phyloP scores from a whole-genome alignment of 2,888 invertebrate genomes.

The Physocephala rufipes region DNA sequence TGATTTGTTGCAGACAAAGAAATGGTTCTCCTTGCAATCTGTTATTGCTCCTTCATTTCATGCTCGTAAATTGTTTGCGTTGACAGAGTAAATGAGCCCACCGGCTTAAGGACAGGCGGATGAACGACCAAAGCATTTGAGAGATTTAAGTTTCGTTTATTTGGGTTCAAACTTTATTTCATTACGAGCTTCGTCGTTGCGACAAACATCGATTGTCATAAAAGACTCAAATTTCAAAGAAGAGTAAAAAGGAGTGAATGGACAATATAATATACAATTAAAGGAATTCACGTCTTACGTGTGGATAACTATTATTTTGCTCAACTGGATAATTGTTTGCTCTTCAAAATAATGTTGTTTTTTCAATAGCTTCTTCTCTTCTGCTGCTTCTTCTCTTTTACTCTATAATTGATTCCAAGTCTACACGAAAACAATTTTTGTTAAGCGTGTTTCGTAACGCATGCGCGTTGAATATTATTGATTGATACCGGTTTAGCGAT shows the following conservation, averaged over 20 bases:
- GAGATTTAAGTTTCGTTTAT: conserved; percentile 9
- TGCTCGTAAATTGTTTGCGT: conserved; percentile 8
- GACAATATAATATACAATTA: too few relatives aligned
- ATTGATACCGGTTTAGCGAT: background rate
- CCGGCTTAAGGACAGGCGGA: background rate
- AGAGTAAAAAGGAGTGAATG: too few relatives aligned
- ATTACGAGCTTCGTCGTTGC: background rate
- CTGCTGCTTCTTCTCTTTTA: background rate
- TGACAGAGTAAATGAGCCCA: background rate
- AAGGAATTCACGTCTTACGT: too few relatives aligned
- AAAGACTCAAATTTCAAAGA: background rate
- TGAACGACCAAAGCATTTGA: conserved; percentile 25
- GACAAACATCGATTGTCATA: background rate
- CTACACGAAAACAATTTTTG: background rate
- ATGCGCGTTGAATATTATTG: too few relatives aligned
- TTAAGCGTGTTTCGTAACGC: background rate
- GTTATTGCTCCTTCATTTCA: conserved; percentile 10
- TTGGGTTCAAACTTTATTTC: background rate
- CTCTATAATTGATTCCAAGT: background rate
- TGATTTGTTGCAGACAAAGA: too few relatives aligned
- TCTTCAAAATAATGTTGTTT: too few relatives aligned
- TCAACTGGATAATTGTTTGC: too few relatives aligned
- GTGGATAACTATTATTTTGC: too few relatives aligned
- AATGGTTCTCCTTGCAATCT: background rate
- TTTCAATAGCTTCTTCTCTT: too few relatives aligned